phyloP scores from a whole-genome alignment of 2,797 vertebrate species.

The Gorsachius magnificus region DNA sequence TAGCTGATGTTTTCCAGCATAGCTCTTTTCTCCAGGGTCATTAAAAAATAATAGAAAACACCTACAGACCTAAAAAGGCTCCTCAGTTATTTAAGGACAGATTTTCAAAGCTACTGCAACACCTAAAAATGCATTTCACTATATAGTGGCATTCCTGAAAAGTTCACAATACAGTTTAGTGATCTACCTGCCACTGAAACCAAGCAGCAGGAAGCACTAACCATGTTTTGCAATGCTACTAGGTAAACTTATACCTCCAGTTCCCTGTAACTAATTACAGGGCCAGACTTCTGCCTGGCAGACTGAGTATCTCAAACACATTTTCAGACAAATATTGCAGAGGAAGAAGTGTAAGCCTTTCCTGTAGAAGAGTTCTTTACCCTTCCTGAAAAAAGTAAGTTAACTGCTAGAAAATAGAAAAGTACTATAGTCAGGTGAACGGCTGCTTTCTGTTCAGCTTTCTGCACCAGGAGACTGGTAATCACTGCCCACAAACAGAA shows the following conservation, averaged over 20 bases:
- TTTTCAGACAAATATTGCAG: background rate
- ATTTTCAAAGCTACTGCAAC: background rate
- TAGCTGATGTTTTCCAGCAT: background rate
- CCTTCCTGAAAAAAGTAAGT: background rate
- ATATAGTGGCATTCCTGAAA: background rate
- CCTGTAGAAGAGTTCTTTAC: background rate
- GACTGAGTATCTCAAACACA: background rate
- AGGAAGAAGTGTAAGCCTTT: background rate
- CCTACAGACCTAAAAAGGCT: background rate
- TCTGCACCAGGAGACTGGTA: background rate
- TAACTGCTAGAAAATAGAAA: background rate
- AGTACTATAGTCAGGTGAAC: background rate
- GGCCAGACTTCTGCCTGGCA: background rate
- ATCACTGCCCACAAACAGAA: background rate
- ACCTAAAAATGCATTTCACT: background rate
- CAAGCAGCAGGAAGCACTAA: background rate
- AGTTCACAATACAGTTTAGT: background rate
- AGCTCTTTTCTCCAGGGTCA: background rate
- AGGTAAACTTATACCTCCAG: background rate
- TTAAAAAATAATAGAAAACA: background rate
- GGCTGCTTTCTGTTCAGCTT: background rate
- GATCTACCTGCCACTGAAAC: background rate
- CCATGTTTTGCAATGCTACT: background rate
- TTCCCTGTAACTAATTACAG: background rate
- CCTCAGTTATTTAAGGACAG: background rate